These are phyloP conservation scores for Achlya flavicornis DNA, from an alignment of 2,888 invertebrate species.

Conservation along the genomic window DNA sequence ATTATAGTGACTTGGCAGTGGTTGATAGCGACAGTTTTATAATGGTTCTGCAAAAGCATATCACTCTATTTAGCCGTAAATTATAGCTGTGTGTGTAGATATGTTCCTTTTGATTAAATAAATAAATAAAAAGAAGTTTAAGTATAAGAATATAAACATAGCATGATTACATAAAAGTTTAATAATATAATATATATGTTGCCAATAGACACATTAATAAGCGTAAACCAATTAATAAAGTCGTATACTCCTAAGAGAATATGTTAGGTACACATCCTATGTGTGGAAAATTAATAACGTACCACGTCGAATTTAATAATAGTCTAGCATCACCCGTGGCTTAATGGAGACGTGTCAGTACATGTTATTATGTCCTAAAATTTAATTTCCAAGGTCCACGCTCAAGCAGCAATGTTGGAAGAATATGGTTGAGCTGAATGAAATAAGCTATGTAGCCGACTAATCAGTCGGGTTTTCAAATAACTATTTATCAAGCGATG, in stretches of 20 bases:
- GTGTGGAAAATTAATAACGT: neutral
- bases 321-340: conserved; percentile 1
- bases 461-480: no score
- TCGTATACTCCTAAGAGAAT: no score
- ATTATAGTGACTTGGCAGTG: no score
- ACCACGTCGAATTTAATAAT: conserved; percentile 4
- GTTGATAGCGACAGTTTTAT: no score
- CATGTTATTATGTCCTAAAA: conserved; percentile 18
- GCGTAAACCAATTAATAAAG: neutral
- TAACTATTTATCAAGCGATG: no score
- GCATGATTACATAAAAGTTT: neutral
- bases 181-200: neutral
- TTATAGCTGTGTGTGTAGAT: no score
- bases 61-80: no score
- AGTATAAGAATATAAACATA: no score
- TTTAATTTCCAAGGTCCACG: conserved; percentile 18
- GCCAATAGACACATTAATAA: neutral
- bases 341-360: conserved; percentile 14
- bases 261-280: no score
- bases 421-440: neutral
- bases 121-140: no score
- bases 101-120: no score
- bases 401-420: conserved; percentile 16
- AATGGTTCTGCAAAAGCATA: no score
- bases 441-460: neutral